Base-by-base conservation (phyloP, 64 coral and sea anemone species). In the Stichodactyla mertensii region DNA sequence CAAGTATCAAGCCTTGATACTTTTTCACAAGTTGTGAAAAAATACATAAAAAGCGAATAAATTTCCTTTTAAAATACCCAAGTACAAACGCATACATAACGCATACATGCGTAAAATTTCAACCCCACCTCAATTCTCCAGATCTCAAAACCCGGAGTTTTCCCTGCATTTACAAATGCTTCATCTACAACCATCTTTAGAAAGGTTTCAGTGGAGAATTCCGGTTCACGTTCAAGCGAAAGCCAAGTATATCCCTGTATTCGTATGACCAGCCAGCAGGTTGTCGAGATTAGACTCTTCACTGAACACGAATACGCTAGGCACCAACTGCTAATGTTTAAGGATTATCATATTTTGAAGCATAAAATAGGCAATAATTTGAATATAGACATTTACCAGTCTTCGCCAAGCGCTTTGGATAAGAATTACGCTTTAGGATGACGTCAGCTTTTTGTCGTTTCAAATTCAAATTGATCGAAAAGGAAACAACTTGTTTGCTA, bases 41-140 rank as follows among this genome's bases (percentile, higher is more conserved):
- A 70, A 13, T 6, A 74, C 7, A 74, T 31, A 8, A 74, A 74
- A 74, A 14, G 69, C 10, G 12, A 27, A 6, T 58, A 58, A 58
- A 74, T 9, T 9, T 31, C 18, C 2, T 22, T 66, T 6, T 66
- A 66, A 66, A n/a, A 18, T 12, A 6, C 18, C 7, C 19, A 66
- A 66, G 20, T 66, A 27, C 11, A 11, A 45, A 14, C 10, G 7
- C 24, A 74, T 74, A 23, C 12, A 31, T 31, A 31, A 31, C 28
- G 28, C 28, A 31, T 31, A 74, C 8, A 74, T 31, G 13, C 7
- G 27, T 2, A n/a, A 26, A 31, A 13, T 23, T 66, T 74, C 69
- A 52, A 53, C 61, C 90, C 57, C 36, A 97, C 94, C 91, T 97
- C 94, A 14, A 97, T 97, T 53, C 94, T 89, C 94, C 94, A 97